Conservation (phyloP, 2,797 vertebrate genomes). For the Phoebastria nigripes region DNA sequence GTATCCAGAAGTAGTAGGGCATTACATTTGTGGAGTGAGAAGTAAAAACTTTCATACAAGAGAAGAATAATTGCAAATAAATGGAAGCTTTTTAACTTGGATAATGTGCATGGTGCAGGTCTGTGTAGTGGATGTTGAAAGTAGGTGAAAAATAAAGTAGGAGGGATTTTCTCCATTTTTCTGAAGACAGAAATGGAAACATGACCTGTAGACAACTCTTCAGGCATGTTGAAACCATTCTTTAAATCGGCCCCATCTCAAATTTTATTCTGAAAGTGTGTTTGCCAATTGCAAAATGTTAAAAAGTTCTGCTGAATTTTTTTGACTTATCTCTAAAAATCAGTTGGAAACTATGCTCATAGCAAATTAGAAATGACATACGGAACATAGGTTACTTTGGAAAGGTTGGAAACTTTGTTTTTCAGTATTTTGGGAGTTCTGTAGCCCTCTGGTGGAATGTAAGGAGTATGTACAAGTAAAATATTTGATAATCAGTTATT, state of each 20-base stretch:
- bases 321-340: background rate
- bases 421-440: slow-evolving; percentile 50
- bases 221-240: background rate
- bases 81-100: background rate
- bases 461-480: slow-evolving; percentile 37
- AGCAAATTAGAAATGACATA: background rate
- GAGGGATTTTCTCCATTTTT: background rate
- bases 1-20: background rate
- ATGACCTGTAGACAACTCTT: background rate
- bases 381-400: background rate
- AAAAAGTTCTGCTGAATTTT: background rate
- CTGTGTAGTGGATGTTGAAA: background rate
- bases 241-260: background rate
- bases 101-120: background rate
- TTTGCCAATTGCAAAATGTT: background rate
- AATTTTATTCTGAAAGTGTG: background rate
- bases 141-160: background rate
- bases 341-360: background rate
- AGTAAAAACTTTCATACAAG: background rate
- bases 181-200: background rate
- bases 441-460: slow-evolving; percentile 59
- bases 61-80: background rate
- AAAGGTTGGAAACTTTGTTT: slow-evolving; percentile 22
- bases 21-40: background rate
- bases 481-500: slow-evolving; percentile 11